These are phyloP conservation scores for Spatula clypeata DNA, from an alignment of 2,797 vertebrate species.

Conservation along the genomic window DNA sequence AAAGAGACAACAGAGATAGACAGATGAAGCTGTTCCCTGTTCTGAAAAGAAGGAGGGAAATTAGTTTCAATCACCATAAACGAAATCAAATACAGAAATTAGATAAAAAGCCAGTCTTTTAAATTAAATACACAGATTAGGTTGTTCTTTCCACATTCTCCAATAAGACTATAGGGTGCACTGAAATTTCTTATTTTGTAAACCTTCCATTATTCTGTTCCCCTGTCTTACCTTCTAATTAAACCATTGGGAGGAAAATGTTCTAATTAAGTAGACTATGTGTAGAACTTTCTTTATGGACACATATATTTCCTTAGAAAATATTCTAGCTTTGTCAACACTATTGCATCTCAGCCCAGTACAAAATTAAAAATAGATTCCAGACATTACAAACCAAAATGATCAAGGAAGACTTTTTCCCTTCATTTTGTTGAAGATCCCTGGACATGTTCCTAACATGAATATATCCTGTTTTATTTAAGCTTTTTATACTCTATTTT, in stretches of 20 bases:
- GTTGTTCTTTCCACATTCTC: neutral
- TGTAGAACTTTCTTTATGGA: neutral
- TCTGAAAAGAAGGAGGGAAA: neutral
- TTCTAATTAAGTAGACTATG: neutral
- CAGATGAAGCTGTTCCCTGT: neutral
- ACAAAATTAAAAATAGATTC: neutral
- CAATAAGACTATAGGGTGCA: neutral
- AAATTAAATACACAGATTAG: neutral
- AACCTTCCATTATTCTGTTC: neutral
- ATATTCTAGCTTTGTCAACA: neutral
- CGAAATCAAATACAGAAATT: neutral
- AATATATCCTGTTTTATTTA: neutral
- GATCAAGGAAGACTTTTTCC: neutral
- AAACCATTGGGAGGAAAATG: neutral
- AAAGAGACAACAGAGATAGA: neutral
- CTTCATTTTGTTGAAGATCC: neutral
- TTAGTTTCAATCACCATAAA: neutral
- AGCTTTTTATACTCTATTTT: neutral
- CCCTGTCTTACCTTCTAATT: neutral
- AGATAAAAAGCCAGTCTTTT: neutral
- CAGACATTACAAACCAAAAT: neutral
- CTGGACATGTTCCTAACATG: neutral
- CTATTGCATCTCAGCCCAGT: neutral
- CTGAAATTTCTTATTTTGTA: neutral
- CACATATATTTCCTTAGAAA: neutral